Evolutionary conservation across 2,797 vertebrate species (phyloP).

Genomic region (Lindbergichthys nudifrons): DNA sequence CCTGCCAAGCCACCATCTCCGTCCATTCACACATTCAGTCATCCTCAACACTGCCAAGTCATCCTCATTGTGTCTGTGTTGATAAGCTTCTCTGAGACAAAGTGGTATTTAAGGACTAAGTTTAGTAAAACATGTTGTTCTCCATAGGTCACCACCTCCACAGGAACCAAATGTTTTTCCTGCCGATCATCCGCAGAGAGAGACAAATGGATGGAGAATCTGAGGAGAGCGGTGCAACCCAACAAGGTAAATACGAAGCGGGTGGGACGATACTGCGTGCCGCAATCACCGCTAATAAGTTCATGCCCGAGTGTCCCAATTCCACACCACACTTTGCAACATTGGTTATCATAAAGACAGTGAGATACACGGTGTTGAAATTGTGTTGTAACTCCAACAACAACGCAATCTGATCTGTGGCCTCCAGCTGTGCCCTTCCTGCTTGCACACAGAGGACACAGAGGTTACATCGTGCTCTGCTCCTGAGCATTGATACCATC

Average conservation of each 20-base stretch:
- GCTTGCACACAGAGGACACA: slow-evolving; percentile 11
- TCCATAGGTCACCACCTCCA: slow-evolving; percentile 94
- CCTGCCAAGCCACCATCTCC: slow-evolving; percentile 29
- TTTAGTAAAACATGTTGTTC: slow-evolving; percentile 32
- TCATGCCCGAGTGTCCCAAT: slow-evolving; percentile 20
- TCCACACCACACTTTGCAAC: slow-evolving; percentile 32
- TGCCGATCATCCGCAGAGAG: slow-evolving; percentile 97
- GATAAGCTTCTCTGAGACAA: slow-evolving; percentile 30
- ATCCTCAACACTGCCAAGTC: slow-evolving; percentile 41
- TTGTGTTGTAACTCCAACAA: neutral
- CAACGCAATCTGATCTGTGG: neutral
- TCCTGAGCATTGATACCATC: slow-evolving; percentile 25
- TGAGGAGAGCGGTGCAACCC: slow-evolving; percentile 96
- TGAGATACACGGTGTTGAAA: slow-evolving; percentile 15
- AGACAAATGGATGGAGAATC: slow-evolving; percentile 99
- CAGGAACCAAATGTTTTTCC: slow-evolving; percentile 98
- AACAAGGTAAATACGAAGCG: slow-evolving; percentile 89
- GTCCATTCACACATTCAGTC: slow-evolving; percentile 46
- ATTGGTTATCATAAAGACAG: slow-evolving; percentile 4
- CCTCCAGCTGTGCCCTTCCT: slow-evolving; percentile 23
- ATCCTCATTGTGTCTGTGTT: slow-evolving; percentile 25
- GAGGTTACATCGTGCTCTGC: slow-evolving; percentile 34
- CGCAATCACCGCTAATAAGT: slow-evolving; percentile 36
- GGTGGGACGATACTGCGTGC: slow-evolving; percentile 16
- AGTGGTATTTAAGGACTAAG: slow-evolving; percentile 31